Evolutionary conservation across 2,113 vertebrate species (phyloP).

Genomic region (Symphodus melops): DNA sequence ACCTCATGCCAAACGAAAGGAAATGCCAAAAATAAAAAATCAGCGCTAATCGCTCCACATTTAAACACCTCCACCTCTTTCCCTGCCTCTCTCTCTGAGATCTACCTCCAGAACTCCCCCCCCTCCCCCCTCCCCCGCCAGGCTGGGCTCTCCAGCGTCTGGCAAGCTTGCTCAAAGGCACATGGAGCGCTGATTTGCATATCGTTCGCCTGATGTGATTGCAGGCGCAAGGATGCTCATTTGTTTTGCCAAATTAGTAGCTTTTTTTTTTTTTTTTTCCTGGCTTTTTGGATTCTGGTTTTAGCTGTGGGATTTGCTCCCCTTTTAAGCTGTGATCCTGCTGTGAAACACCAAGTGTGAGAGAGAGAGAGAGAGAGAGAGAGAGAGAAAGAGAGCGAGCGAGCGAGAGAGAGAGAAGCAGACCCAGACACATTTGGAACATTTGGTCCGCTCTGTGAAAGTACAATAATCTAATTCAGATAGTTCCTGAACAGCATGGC

Average conservation of each 20-base stretch:
- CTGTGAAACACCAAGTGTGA: constrained; percentile 22
- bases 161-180: constrained; percentile 56
- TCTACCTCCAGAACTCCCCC: constrained; percentile 21
- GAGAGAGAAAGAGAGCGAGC: background rate
- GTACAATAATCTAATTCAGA: constrained; percentile 30
- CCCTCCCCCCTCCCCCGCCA: background rate
- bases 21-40: constrained; percentile 34
- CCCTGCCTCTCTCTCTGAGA: background rate
- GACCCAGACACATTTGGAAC: constrained; percentile 32
- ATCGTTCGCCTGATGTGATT: constrained; percentile 42
- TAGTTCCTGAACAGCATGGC: constrained; percentile 40
- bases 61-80: background rate
- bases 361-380: background rate
- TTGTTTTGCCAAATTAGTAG: constrained; percentile 61
- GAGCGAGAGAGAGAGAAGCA: constrained; percentile 7
- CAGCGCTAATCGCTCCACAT: constrained; percentile 42
- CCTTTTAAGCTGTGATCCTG: constrained; percentile 35
- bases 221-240: constrained; percentile 31
- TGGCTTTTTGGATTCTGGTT: constrained; percentile 27
- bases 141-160: constrained; percentile 53
- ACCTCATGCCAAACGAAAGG: constrained; percentile 27
- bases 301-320: constrained; percentile 14
- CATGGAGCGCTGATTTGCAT: constrained; percentile 49
- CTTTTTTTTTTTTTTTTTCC: constrained; percentile 15
- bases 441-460: constrained; percentile 40